Percentiles rank a stretch among this genome's conserved stretches.
These are phyloP conservation scores for Anoplius nigerrimus DNA, from an alignment of 2,888 invertebrate species.

Conservation along the genomic window DNA sequence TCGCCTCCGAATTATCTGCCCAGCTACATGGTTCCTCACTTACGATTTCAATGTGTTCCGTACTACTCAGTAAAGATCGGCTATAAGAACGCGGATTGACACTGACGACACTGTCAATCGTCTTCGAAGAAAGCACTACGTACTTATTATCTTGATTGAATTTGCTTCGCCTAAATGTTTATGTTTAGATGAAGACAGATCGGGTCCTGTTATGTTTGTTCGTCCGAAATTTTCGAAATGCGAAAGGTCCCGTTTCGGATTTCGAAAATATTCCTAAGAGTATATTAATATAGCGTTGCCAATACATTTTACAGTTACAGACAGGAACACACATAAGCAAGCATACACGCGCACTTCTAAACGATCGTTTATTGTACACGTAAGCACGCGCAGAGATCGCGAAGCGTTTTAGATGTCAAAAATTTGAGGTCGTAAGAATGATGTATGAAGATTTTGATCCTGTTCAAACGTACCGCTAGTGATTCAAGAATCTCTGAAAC, in stretches of 20 bases:
- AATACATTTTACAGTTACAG: conserved; percentile 42
- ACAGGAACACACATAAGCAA: too few relatives aligned
- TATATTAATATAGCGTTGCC: conserved; percentile 65
- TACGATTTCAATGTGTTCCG: too few relatives aligned
- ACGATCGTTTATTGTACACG: conserved; percentile 27
- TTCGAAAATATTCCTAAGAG: conserved; percentile 57
- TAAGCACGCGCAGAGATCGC: neutral
- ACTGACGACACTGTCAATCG: too few relatives aligned
- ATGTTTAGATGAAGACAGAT: conserved; percentile 74
- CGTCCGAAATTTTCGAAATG: conserved; percentile 62
- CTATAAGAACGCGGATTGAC: too few relatives aligned
- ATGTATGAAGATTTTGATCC: conserved; percentile 9
- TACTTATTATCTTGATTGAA: conserved; percentile 34
- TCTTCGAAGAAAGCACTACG: conserved; percentile 1
- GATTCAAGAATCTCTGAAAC: conserved; percentile 26
- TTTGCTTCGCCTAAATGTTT: conserved; percentile 74
- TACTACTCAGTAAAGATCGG: too few relatives aligned
- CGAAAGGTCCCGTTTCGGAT: conserved; percentile 57
- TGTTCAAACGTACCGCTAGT: conserved; percentile 14
- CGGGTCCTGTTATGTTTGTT: conserved; percentile 50
- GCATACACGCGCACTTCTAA: conserved; percentile 18
- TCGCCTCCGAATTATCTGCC: too few relatives aligned
- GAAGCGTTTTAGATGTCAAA: too few relatives aligned
- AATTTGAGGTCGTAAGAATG: conserved; percentile 1
- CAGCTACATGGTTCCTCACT: too few relatives aligned